Evolutionary conservation across 2,113 vertebrate species (phyloP), one percentile per base, ranked within the genome.

Genomic region (Chaenogobius annularis): DNA sequence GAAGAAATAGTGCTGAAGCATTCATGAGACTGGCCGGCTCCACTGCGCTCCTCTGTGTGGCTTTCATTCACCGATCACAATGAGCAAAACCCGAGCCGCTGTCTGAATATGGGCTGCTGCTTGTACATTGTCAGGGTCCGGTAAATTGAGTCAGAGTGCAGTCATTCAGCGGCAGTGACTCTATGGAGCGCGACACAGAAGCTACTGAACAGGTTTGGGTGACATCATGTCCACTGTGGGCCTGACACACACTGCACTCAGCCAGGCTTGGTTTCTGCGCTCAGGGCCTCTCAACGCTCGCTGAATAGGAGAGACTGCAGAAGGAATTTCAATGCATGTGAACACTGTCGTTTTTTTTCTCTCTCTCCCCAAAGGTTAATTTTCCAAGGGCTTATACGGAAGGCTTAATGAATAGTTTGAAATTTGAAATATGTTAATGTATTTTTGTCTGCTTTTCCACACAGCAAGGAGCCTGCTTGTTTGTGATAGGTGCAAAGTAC

Each of bases 81-180:
- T 83, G 69, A 80, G 82, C 70, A 85, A 85, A 83, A 84, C 35
- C 55, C 80, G 75, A 80, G 78, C 83, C 74, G 62, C 68, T 52
- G 70, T 54, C 73, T 78, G 78, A 88, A 86, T 83, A 70, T 67
- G 70, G 77, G 68, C 78, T 86, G 37, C 81, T 12, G 59, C 79
- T 81, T 65, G 75, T 83, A 73, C 79, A 83, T 83, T 80, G 83
- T 87, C 75, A 40, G 75, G 66, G 69, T 84, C 74, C 52, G 22
- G 87, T 81, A 82, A 85, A 83, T 78, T 74, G 85, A 89, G 82
- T 88, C 89, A 86, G 86, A 81, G 72, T 46, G 66, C 70, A 85
- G 85, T 87, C 85, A 88, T 78, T 87, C 79, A 85, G 80, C 48
- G 5, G 6, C 65, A 85, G 73, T 85, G 77, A 77, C 74, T 85